Evolutionary conservation across 2,888 invertebrate genomes (phyloP).

Genomic region (Acleris emargana): DNA sequence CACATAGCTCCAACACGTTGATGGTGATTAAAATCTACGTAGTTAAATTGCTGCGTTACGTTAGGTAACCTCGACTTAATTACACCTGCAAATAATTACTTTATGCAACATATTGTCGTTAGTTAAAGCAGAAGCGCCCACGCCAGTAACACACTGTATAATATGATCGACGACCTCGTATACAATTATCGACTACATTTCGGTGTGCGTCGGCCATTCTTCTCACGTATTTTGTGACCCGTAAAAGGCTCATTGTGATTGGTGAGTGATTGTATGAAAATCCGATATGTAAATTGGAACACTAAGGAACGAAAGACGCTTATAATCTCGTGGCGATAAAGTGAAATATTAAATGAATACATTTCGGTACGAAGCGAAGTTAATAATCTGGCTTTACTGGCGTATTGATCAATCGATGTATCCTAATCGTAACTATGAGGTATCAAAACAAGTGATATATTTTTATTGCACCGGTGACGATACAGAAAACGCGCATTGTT

Average conservation of each 20-base stretch:
- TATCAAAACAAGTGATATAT: no score
- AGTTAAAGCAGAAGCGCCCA: no score
- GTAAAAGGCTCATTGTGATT: constrained; percentile 17
- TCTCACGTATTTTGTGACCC: constrained; percentile 16
- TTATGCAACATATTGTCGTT: no score
- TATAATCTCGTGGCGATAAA: constrained; percentile 13
- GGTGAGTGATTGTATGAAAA: constrained; percentile 10
- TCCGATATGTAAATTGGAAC: constrained; percentile 18
- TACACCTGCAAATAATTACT: no score
- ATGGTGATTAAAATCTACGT: no score
- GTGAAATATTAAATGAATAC: constrained; percentile 2
- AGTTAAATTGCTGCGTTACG: no score
- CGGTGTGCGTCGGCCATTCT: neutral
- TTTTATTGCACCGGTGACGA: no score
- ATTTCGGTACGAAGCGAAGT: neutral
- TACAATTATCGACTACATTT: constrained; percentile 14
- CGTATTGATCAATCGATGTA: neutral
- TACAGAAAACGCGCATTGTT: no score
- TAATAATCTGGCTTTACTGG: neutral
- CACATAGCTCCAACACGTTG: no score
- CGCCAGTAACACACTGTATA: no score
- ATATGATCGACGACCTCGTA: neutral
- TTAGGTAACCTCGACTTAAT: no score
- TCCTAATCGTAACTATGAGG: no score
- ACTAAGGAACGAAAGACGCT: constrained; percentile 1